Evolutionary conservation across 1,140 invertebrate species (phyloP).

Genomic region (Mamestra configurata): DNA sequence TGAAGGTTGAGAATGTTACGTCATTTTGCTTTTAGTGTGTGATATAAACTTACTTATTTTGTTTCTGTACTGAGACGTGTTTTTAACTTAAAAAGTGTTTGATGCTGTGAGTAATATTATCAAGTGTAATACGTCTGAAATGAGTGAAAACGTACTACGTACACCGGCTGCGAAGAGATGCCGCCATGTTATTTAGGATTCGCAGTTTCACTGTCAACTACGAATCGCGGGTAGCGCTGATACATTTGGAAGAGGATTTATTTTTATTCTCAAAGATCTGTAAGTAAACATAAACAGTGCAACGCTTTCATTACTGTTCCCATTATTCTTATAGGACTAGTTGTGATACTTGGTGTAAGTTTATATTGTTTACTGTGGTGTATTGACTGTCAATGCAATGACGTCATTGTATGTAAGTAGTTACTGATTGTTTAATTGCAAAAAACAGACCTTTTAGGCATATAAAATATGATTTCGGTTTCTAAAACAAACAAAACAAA

Average conservation of each 20-base stretch:
- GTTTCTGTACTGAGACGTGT: conserved; percentile 68
- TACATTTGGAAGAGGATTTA: conserved; percentile 65
- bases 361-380: conserved; percentile 83
- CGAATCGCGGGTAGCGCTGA: conserved; percentile 75
- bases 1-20: conserved; percentile 88
- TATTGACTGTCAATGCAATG: conserved; percentile 82
- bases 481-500: neutral
- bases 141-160: conserved; percentile 68
- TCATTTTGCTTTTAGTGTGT: conserved; percentile 85
- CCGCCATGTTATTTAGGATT: conserved; percentile 86
- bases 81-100: conserved; percentile 69
- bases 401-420: conserved; percentile 67
- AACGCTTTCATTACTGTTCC: conserved; percentile 42
- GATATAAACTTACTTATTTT: conserved; percentile 81
- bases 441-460: neutral
- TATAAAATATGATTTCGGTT: neutral
- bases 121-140: conserved; percentile 58
- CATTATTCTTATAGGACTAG: conserved; percentile 25
- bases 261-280: conserved; percentile 60
- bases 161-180: conserved; percentile 85
- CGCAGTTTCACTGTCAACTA: conserved; percentile 83
- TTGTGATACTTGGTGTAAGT: conserved; percentile 21
- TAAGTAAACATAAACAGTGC: conserved; percentile 56
- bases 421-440: conserved; percentile 43
- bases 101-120: conserved; percentile 62